Percentiles rank a stretch among this genome's conserved stretches.
These are phyloP conservation scores for Chymomyza procnemis DNA, from an alignment of 2,888 invertebrate genomes.

Conservation along the genomic window DNA sequence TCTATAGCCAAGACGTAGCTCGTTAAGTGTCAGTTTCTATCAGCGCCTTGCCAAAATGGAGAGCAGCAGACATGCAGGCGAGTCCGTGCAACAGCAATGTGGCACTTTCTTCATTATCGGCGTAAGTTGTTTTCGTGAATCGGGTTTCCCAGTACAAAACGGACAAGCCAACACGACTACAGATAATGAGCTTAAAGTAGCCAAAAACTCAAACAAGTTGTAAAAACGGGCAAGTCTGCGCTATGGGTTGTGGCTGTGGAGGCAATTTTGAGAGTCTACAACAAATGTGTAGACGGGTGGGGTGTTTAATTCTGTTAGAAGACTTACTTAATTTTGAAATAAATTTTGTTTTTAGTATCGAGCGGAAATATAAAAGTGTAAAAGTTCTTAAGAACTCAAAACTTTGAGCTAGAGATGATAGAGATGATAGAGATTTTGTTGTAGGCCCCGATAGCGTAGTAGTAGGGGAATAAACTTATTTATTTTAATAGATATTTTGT, in stretches of 20 bases:
- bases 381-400: too few species aligned
- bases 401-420: too few species aligned
- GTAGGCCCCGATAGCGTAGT: too few species aligned
- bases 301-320: too few species aligned
- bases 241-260: neutral
- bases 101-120: constrained; percentile 16
- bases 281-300: too few species aligned
- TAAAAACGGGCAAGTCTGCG: neutral
- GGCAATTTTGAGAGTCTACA: too few species aligned
- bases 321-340: too few species aligned
- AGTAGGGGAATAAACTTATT: too few species aligned
- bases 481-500: too few species aligned
- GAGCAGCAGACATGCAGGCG: neutral
- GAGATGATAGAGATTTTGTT: too few species aligned
- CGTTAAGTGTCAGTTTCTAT: neutral
- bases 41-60: neutral
- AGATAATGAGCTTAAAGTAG: neutral
- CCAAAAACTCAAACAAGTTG: neutral
- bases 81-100: neutral
- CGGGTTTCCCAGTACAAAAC: neutral
- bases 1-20: neutral
- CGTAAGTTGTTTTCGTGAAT: constrained; percentile 2
- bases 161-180: neutral
- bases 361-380: too few species aligned
- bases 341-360: too few species aligned